phyloP scores from a whole-genome alignment of 53 echinoderm and acorn worm genomes.

The Patiria pectinifera region DNA sequence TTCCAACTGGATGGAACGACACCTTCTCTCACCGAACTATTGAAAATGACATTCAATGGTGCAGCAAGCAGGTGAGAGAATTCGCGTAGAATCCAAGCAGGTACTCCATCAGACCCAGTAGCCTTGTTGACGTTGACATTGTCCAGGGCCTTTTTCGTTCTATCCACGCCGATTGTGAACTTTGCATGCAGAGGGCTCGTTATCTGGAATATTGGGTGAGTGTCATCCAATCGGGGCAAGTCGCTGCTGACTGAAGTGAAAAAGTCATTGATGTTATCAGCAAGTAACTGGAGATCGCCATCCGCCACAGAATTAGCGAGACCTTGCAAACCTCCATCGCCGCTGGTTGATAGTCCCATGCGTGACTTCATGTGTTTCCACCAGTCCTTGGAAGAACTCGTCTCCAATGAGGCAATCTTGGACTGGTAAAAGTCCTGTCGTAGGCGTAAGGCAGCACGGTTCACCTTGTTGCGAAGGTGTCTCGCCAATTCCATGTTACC shows the following conservation, averaged over 20 bases:
- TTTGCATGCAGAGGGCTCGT: neutral
- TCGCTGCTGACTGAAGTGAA: neutral
- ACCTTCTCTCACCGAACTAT: neutral
- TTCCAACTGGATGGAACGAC: neutral
- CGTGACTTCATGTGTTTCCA: conserved; percentile 32
- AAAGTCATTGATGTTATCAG: conserved; percentile 17
- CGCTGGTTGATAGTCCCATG: neutral
- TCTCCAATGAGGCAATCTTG: neutral
- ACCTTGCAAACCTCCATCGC: neutral
- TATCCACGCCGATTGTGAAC: neutral
- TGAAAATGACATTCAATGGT: conserved; percentile 16
- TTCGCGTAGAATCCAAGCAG: conserved; percentile 41
- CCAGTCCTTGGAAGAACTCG: conserved; percentile 8
- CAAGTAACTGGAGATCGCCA: neutral
- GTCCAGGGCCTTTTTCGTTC: conserved; percentile 12
- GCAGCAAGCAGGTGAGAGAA: conserved; percentile 22
- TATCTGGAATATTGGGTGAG: conserved; percentile 6
- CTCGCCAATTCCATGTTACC: too few relatives aligned
- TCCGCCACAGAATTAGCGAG: neutral
- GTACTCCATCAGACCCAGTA: conserved; percentile 13
- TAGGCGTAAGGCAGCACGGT: neutral
- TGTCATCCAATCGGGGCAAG: conserved; percentile 13
- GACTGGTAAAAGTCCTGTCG: neutral
- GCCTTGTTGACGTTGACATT: conserved; percentile 36
- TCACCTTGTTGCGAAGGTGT: conserved; percentile 4